A percentile compares a stretch with the other conserved stretches of the same genome.
These are phyloP conservation scores for Galaxias olidus DNA, from an alignment of 2,797 vertebrate species.

Conservation along the genomic window DNA sequence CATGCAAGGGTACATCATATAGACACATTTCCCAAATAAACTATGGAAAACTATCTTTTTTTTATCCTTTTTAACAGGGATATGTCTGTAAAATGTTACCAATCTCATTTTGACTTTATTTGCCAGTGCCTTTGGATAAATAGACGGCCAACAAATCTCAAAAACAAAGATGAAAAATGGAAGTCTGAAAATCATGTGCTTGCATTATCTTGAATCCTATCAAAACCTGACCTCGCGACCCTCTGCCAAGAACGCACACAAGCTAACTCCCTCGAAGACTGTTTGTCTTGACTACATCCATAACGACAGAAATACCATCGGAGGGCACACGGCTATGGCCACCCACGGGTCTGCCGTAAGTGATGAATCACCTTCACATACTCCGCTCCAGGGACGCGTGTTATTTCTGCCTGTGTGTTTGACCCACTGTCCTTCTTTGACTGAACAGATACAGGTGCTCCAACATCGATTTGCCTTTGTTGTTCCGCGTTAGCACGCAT, in stretches of 20 bases:
- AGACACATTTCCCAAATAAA: too few species aligned
- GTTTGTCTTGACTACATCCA: slow-evolving; percentile 26
- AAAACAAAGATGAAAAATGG: slow-evolving; percentile 12
- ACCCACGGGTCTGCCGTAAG: slow-evolving; percentile 26
- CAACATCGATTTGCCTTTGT: slow-evolving; percentile 5
- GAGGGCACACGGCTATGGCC: slow-evolving; percentile 26
- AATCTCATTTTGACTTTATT: not conserved
- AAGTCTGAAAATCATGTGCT: slow-evolving; percentile 21
- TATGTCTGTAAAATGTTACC: not conserved
- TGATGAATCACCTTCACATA: slow-evolving; percentile 57
- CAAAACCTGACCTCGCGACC: slow-evolving; percentile 24
- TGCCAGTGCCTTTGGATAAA: not conserved
- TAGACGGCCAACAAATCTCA: not conserved
- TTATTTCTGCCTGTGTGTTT: slow-evolving; percentile 47
- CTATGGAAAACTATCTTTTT: too few species aligned
- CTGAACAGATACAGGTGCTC: slow-evolving; percentile 63
- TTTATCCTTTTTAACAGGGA: not conserved
- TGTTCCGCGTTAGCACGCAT: slow-evolving; percentile 4
- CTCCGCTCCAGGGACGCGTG: slow-evolving; percentile 24
- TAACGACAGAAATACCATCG: slow-evolving; percentile 41
- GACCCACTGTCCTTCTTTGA: slow-evolving; percentile 61
- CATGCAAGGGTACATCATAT: too few species aligned
- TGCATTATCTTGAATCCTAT: slow-evolving; percentile 23
- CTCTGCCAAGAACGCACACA: not conserved
- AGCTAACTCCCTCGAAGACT: slow-evolving; percentile 23